Evolutionary conservation across 1,140 invertebrate genomes (phyloP), one percentile per base, ranked within the genome.

Genomic region (Drosophila orosa): DNA sequence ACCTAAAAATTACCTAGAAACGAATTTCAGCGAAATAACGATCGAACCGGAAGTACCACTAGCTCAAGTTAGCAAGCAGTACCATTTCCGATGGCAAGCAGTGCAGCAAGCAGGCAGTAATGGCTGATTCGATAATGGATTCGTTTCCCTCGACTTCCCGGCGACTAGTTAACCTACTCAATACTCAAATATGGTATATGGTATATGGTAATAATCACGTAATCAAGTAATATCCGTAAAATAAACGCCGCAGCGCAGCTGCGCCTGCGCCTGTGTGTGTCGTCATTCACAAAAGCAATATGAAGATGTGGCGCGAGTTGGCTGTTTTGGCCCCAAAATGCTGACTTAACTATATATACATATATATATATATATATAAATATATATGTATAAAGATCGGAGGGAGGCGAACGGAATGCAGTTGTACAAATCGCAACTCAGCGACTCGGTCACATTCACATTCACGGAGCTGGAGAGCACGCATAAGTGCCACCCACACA

Each of bases 231-330:
- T 62, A 56, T 44, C 57, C 45, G 33, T 31, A 56, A 57, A 58
- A 73, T 84, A 73, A 37, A 62, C 72, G 61, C 63, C 67, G 69
- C 81, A 73, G 63, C 48, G 69, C 66, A 58, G 54, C 79, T 27
- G 42, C 69, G 45, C 45, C 45, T 69, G 62, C 71, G 56, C 31
- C 31, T 47, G 62, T 54, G 50, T 58, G 76, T 76, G 62, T 68
- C 44, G 50, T 83, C 83, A 84, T 85, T 84, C 81, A 85, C 65
- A 84, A 84, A 84, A 84, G 81, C 81, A 84, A 84, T 84, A 84
- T 85, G 44, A 63, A 81, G 63, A 77, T 84, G 81, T 84, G 81
- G 75, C 81, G 45, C 73, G 81, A 85, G 81, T 80, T 80, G 57
- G 47, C 76, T 62, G 65, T 66, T 52, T 68, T 68, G 35, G 45